Evolutionary conservation across 1,140 invertebrate genomes (phyloP), one percentile per base, ranked within the genome.

Genomic region (Drosophila burlai): DNA sequence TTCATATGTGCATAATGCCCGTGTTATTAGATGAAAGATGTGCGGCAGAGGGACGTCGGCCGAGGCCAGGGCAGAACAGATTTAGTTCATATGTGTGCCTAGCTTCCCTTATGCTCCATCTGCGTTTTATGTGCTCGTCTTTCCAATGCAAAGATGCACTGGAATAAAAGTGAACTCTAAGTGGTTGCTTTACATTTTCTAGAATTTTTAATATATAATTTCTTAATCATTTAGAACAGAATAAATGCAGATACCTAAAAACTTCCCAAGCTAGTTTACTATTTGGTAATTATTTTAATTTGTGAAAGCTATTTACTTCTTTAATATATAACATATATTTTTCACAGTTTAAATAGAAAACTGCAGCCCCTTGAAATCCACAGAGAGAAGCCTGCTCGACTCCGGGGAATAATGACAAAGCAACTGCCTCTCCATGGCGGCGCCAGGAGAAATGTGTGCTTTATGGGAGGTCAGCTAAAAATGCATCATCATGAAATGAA

Each of bases 401-500:
- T 49, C 67, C 15, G 4, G 45, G 45, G 57, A 63, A 78, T 89
- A 90, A 89, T 90, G 81, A 81, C 63, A 81, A 75, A 84, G 73
- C 69, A 90, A 89, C 65, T 65, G 78, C 45, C 75, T 74, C 62
- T 42, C 57, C 31, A n/a, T 26, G 31, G 50, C 62, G 47, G 24
- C 29, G 31, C 29, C 50, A 45, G 66, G 34, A 43, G 60, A 71
- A 46, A 61, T 58, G 58, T 75, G 58, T 40, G 60, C 58, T 45
- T 65, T 57, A 45, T 73, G 62, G 62, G 58, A 68, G 74, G 71
- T 59, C 64, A 78, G 77, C 74, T 78, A 43, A 81, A 86, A 90
- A 80, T 89, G 85, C 85, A 87, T 89, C 84, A 90, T 81, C 84
- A 81, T 81, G 69, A 78, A 89, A 89, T 89, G 85, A 90, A 89